Conservation (phyloP, 2,113 vertebrate genomes). For the Pungitius pungitius region DNA sequence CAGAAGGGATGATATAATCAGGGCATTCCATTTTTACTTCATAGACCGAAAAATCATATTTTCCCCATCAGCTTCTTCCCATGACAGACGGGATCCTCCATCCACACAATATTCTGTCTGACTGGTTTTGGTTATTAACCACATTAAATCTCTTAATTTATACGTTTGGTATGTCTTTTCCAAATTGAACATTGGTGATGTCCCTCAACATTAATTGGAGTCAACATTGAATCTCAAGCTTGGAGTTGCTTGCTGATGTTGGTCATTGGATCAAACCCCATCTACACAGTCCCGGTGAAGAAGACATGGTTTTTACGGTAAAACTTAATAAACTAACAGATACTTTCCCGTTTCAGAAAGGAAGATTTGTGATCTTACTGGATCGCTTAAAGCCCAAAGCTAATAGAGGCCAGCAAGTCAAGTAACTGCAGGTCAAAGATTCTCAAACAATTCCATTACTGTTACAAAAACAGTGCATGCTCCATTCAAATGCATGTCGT, state of each 20-base stretch:
- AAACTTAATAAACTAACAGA: not conserved
- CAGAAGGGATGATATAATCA: not conserved
- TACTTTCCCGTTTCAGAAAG: conserved; percentile 4
- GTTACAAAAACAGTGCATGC: conserved; percentile 15
- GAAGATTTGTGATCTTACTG: not conserved
- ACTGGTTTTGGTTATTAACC: not conserved
- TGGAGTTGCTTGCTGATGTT: not conserved
- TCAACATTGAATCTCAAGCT: not conserved
- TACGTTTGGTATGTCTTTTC: not conserved
- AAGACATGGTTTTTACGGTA: not conserved
- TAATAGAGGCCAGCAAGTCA: not conserved
- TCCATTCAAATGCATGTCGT: conserved; percentile 12
- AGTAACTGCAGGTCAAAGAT: conserved; percentile 1
- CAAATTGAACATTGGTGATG: not conserved
- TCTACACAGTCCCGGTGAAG: not conserved
- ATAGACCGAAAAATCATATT: not conserved
- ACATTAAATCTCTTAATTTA: not conserved
- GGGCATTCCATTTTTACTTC: not conserved
- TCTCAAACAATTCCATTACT: not conserved
- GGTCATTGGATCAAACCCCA: not conserved
- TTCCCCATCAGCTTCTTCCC: not conserved
- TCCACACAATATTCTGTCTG: not conserved
- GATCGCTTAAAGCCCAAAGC: conserved; percentile 13
- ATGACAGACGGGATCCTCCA: not conserved
- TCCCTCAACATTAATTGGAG: not conserved